These are phyloP conservation scores for Drosophila flavopinicola DNA, from an alignment of 2,888 invertebrate species.

Conservation along the genomic window DNA sequence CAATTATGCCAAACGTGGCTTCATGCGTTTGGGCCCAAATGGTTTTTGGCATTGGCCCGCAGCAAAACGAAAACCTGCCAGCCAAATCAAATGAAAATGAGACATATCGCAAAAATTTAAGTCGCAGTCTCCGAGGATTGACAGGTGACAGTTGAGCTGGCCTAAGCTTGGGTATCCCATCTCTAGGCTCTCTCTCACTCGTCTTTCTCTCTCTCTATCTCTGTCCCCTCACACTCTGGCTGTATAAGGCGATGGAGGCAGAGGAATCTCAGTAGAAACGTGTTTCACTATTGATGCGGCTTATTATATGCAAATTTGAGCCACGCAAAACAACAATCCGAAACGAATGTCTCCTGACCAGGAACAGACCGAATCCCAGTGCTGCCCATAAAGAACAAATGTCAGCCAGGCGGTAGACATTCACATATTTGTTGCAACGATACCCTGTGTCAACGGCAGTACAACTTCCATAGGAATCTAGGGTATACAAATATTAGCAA, in stretches of 20 bases:
- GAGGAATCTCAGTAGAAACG: conserved; percentile 77
- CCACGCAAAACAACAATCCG: conserved; percentile 59
- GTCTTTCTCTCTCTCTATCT: background rate
- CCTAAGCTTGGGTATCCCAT: too few relatives aligned
- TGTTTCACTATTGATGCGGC: conserved; percentile 83
- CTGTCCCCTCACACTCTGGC: conserved; percentile 25
- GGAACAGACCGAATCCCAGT: conserved; percentile 54
- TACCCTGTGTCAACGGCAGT: too few relatives aligned
- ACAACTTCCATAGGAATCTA: background rate
- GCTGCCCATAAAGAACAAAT: conserved; percentile 82
- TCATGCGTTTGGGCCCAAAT: conserved; percentile 61
- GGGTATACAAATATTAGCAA: too few relatives aligned
- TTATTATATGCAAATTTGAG: conserved; percentile 84
- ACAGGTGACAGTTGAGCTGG: conserved; percentile 72
- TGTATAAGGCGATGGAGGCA: conserved; percentile 39
- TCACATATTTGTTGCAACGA: conserved; percentile 37
- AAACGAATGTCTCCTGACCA: conserved; percentile 37
- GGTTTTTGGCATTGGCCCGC: conserved; percentile 47
- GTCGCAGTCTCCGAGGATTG: conserved; percentile 67
- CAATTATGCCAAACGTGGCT: conserved; percentile 71
- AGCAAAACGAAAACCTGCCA: conserved; percentile 57
- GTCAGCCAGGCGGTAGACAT: conserved; percentile 60
- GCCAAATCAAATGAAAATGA: conserved; percentile 78
- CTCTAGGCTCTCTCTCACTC: conserved; percentile 7
- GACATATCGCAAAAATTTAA: conserved; percentile 79